Evolutionary conservation across 1,140 invertebrate genomes (phyloP).

Genomic region (Mamestra configurata): DNA sequence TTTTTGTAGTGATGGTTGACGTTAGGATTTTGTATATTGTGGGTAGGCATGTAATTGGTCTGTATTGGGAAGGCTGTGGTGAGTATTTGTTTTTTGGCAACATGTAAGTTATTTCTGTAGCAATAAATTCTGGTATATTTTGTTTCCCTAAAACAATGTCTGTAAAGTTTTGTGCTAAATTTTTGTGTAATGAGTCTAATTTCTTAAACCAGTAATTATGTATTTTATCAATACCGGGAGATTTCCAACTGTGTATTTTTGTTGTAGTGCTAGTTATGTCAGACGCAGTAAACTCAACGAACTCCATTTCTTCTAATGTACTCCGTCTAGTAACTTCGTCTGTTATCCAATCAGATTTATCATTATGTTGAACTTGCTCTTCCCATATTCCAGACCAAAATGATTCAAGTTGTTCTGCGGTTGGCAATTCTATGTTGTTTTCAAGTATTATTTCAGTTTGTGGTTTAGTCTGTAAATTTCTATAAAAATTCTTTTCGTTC

Average conservation of each 20-base stretch:
- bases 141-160: too few species aligned
- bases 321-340: neutral
- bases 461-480: slow-evolving; percentile 1
- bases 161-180: too few species aligned
- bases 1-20: too few species aligned
- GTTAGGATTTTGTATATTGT: too few species aligned
- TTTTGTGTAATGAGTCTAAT: neutral
- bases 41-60: neutral
- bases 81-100: neutral
- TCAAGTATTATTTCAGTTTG: neutral
- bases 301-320: too few species aligned
- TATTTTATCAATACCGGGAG: neutral
- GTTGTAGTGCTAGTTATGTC: neutral
- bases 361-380: neutral
- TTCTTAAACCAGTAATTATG: neutral
- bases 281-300: neutral
- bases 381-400: too few species aligned
- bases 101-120: too few species aligned
- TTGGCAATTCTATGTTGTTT: neutral
- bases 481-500: too few species aligned
- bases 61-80: neutral
- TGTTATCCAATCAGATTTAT: neutral
- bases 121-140: too few species aligned
- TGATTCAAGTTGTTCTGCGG: neutral
- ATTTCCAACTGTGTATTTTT: neutral